A percentile compares a stretch with the other conserved stretches of the same genome.
Conservation (phyloP, 1,140 invertebrate genomes). For the Cydia amplana region DNA sequence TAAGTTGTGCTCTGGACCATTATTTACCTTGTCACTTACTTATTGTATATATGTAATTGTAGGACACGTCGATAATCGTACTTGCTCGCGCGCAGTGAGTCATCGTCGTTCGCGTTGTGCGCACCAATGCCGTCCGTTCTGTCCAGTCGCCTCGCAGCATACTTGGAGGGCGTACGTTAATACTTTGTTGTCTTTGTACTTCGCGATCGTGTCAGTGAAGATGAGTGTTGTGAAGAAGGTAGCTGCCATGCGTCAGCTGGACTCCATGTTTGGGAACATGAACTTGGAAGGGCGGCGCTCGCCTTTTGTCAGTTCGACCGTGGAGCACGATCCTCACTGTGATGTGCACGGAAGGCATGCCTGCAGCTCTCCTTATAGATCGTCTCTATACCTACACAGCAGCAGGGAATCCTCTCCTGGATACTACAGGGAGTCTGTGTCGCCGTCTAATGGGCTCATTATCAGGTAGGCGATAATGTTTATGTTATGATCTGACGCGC, state of each 20-base stretch:
- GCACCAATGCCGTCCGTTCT: constrained; percentile 71
- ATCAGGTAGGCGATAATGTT: constrained; percentile 64
- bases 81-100: constrained; percentile 38
- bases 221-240: constrained; percentile 81
- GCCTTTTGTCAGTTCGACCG: constrained; percentile 76
- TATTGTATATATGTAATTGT: constrained; percentile 66
- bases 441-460: constrained; percentile 70
- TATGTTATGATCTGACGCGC: neutral
- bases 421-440: constrained; percentile 80
- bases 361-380: constrained; percentile 77
- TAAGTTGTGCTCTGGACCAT: constrained; percentile 53
- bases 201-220: constrained; percentile 45
- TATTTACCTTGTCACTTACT: constrained; percentile 68
- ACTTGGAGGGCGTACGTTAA: constrained; percentile 73
- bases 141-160: constrained; percentile 73
- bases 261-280: constrained; percentile 85
- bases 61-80: constrained; percentile 65
- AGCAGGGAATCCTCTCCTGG: constrained; percentile 75
- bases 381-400: constrained; percentile 70
- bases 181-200: constrained; percentile 26
- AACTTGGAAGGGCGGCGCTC: constrained; percentile 79
- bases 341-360: constrained; percentile 82
- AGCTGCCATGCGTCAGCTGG: constrained; percentile 84
- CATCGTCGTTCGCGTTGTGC: constrained; percentile 50
- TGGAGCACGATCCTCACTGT: constrained; percentile 82